Conservation (phyloP, 2,113 vertebrate genomes). For the Microtus oregoni region DNA sequence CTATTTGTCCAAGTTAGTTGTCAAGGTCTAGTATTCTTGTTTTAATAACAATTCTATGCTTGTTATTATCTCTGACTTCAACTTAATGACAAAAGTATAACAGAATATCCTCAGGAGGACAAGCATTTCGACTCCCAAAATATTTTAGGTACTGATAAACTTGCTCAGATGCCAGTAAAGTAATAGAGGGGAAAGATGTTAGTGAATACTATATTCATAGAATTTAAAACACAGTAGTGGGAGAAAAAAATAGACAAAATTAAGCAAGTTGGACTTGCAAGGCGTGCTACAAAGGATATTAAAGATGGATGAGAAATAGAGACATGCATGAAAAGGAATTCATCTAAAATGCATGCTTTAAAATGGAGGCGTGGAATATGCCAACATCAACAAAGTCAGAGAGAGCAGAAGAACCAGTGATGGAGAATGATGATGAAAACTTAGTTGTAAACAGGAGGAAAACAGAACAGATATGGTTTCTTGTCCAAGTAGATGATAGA, state of each 20-base stretch:
- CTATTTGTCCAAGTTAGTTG: neutral
- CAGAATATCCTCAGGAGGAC: neutral
- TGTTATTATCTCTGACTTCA: neutral
- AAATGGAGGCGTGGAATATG: no score
- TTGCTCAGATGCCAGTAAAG: neutral
- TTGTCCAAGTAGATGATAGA: neutral
- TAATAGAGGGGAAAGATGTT: neutral
- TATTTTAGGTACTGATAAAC: neutral
- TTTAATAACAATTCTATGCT: neutral
- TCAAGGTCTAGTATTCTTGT: neutral
- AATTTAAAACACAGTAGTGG: neutral
- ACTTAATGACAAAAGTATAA: neutral
- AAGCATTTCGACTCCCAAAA: no score
- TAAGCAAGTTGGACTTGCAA: neutral
- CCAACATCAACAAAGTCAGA: neutral
- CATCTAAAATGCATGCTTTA: neutral
- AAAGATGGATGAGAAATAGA: neutral
- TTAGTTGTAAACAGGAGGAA: neutral
- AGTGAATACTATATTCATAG: neutral
- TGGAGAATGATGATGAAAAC: neutral
- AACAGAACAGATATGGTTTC: no score
- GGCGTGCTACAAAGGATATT: neutral
- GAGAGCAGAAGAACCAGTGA: neutral
- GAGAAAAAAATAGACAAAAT: neutral
- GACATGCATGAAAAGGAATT: neutral